Base-by-base conservation (phyloP, 2,888 invertebrate genomes). In the Chrysina gloriosa region DNA sequence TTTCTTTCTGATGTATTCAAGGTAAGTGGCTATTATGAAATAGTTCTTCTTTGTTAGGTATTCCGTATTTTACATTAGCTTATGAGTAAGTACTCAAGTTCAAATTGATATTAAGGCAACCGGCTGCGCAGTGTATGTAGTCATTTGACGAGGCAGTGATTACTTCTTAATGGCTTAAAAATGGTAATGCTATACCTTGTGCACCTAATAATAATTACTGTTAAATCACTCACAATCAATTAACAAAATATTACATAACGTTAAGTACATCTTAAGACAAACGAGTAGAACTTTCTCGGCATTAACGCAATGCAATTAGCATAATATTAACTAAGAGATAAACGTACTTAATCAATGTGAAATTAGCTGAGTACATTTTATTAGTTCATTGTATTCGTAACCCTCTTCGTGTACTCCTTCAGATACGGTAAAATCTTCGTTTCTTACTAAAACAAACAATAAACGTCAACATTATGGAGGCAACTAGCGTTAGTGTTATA, bases 301-400 rank as follows among this genome's bases (percentile, higher is more conserved):
- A 36, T 21, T 58, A 39, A 39, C 21, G 58, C 25, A 39, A 39
- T 25, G 19, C 27, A 42, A 58, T 58, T 58, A 58, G 25, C 39
- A 58, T 39, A 58, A 25, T 14, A 25, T 58, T 58, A 39, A 58
- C 58, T 39, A 34, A 2, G 39, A 58, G 39, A 58, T 25, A 58
- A 58, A 39, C 39, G 58, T 25, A 36, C 39, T 58, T 58, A 58
- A 58, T 39, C 58, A 58, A 42, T 23, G 39, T 58, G 36, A 39
- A 58, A 58, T 58, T 58, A 58, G 58, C 14, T 16, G 39, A 25
- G 23, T 54, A 19, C 16, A 21, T 27, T 19, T 16, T 25, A 42
- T 39, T 11, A 25, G 58, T 58, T 11, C 4, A n/a, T 25, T 56
- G 14, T 11, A 23, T 11, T 19, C 19, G 2, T 5, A 48, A n/a